These are phyloP conservation scores for Magallana gigas DNA, from an alignment of 1,140 invertebrate species.

Conservation along the genomic window DNA sequence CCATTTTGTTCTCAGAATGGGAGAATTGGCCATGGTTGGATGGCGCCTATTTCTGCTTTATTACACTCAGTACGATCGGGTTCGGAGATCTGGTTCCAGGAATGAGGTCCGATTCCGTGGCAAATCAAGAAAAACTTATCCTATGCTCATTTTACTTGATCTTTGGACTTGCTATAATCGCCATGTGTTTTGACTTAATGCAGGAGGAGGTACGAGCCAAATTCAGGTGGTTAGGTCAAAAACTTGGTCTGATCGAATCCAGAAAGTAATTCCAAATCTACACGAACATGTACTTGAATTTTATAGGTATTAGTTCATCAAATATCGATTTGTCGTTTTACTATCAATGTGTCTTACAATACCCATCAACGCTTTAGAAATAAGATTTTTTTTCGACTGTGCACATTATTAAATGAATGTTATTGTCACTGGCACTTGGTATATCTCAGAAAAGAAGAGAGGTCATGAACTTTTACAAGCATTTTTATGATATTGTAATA, in stretches of 20 bases:
- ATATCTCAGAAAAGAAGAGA: too few relatives aligned
- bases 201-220: constrained; percentile 91
- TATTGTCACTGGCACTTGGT: too few relatives aligned
- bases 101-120: constrained; percentile 81
- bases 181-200: constrained; percentile 99
- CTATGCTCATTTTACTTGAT: constrained; percentile 81
- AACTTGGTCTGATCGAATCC: constrained; percentile 75
- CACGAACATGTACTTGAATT: too few relatives aligned
- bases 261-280: not conserved
- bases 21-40: constrained; percentile 92
- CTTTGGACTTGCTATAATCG: constrained; percentile 97
- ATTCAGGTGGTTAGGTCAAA: constrained; percentile 83
- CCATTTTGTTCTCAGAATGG: constrained; percentile 76
- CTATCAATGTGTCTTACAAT: too few relatives aligned
- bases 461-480: too few relatives aligned
- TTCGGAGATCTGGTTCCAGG: constrained; percentile 98
- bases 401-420: too few relatives aligned
- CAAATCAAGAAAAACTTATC: constrained; percentile 73
- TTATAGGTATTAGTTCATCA: too few relatives aligned
- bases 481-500: too few relatives aligned
- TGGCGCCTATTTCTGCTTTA: constrained; percentile 97
- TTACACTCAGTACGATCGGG: constrained; percentile 89
- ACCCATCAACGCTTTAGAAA: too few relatives aligned
- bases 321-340: too few relatives aligned
- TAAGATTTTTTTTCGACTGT: too few relatives aligned